Percentiles rank a stretch among this genome's conserved stretches.
Conservation (phyloP, 2,888 invertebrate genomes). For the Linnaemya tessellans region DNA sequence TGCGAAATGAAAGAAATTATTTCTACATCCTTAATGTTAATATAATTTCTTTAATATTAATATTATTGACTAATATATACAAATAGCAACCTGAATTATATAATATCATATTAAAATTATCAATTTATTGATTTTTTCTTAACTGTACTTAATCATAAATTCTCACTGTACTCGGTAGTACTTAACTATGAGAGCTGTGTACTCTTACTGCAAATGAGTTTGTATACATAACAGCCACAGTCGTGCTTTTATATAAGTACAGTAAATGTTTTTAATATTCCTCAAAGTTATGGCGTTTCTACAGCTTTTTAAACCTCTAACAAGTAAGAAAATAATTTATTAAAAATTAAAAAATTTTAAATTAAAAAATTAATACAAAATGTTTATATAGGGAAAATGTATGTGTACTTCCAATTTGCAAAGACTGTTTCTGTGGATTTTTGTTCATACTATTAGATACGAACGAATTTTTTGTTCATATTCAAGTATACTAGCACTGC, state of each 20-base stretch:
- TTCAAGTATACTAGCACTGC: constrained; percentile 31
- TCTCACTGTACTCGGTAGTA: constrained; percentile 66
- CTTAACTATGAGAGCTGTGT: constrained; percentile 60
- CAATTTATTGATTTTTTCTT: constrained; percentile 35
- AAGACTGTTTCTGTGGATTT: constrained; percentile 41
- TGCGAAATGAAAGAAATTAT: not conserved
- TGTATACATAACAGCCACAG: constrained; percentile 67
- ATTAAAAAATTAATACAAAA: not conserved
- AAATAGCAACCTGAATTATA: not conserved
- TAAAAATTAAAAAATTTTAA: not conserved
- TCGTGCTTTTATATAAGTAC: constrained; percentile 35
- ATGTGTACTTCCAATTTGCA: constrained; percentile 29
- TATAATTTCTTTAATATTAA: not conserved
- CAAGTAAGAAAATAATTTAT: not conserved
- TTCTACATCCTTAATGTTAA: not conserved
- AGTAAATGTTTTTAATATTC: not conserved
- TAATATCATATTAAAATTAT: not conserved
- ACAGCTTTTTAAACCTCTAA: not conserved
- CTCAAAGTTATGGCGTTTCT: not conserved
- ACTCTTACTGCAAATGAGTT: constrained; percentile 63
- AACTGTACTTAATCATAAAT: constrained; percentile 57
- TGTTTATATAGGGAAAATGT: not conserved
- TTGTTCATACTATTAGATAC: constrained; percentile 51
- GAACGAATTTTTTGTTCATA: constrained; percentile 59
- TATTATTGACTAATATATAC: not conserved